Base-by-base conservation (phyloP, 2,113 vertebrate genomes). In the Micronycteris hirsuta region DNA sequence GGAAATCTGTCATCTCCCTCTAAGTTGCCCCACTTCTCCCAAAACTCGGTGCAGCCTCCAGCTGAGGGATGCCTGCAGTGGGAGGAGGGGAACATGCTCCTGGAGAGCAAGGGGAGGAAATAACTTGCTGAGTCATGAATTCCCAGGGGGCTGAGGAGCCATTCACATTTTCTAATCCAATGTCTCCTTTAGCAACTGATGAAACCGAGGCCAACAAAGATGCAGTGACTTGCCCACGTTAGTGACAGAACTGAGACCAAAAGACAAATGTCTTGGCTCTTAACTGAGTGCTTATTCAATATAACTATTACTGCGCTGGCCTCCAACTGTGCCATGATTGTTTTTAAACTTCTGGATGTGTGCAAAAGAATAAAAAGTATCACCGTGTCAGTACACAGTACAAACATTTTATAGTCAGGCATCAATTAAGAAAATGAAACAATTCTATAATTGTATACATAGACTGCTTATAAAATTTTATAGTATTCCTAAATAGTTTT, bases 391-490 rank as follows among this genome's bases (percentile, higher is more conserved):
- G 31, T 31, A 19, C 11, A 52, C 1, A 38, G 8, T 17, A 28
- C 6, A 80, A 86, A 81, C 22, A 56, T 70, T 88, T 89, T 61
- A 89, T 31, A 41, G 38, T 36, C 94, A 89, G 43, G 4, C 12
- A 70, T 84, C 31, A 71, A 10, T 38, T 71, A 67, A 65, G 20
- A 77, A 92, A 36, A 89, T 16, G 31, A 83, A 86, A 63, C 1
- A 22, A 28, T 74, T 43, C 38, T 81, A 47, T 33, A 71, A 91
- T 81, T 82, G 15, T 81, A 15, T 63, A 85, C 0, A 52, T 45
- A 91, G 61, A 45, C 45, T 81, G 22, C 17, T 78, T 16, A 67
- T 76, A 61, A 87, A 93, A 84, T 78, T 68, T 31, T 56, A 47
- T 3, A 47, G 1, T 45, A 52, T 70, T 91, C 20, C 49, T 85